Base-by-base conservation (phyloP, 2,888 invertebrate genomes). In the Chelonus formosanus region DNA sequence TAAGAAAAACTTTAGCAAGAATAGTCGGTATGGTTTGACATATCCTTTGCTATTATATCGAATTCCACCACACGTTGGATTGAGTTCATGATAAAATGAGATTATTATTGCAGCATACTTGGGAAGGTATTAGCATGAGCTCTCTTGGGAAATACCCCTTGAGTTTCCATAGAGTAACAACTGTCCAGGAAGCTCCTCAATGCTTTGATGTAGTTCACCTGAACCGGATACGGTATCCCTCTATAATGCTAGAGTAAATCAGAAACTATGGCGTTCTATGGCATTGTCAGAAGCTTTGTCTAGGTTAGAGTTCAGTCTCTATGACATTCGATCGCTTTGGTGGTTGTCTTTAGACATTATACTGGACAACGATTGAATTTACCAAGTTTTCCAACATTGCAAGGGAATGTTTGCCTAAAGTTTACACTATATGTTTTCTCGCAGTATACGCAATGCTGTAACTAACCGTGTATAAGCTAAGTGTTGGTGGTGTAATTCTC, bases 401-500 rank as follows among this genome's bases (percentile, higher is more conserved):
- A n/a, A 48, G 20, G 10, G 48, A 3, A n/a, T 20, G 48, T 48
- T 20, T 48, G 48, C n/a, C 34, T 7, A 20, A 31, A 52, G 52
- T 52, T 52, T 32, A 62, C 54, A 54, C 32, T 47, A 44, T 62
- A 8, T 44, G 36, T 45, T 35, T 62, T 45, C 55, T 47, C 45
- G 45, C 31, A 35, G 20, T 44, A 44, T 43, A 31, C 61, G 31
- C 8, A 62, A 52, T 52, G 32, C 34, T 4, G 5, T 32, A 52
- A 52, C 34, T 52, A 52, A 52, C 31, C 52, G 32, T 8, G 32
- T 34, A 52, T 52, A 45, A 54, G 43, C 44, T 59, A 53, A 64
- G 58, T 65, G 55, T 65, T 65, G 20, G 60, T 54, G 20, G 56
- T 48, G 31, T 20, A 20, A 36, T 47, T 50, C 45, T 31, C 40